These are phyloP conservation scores for Papilio aristodemus DNA, from an alignment of 1,140 invertebrate species.

Conservation along the genomic window DNA sequence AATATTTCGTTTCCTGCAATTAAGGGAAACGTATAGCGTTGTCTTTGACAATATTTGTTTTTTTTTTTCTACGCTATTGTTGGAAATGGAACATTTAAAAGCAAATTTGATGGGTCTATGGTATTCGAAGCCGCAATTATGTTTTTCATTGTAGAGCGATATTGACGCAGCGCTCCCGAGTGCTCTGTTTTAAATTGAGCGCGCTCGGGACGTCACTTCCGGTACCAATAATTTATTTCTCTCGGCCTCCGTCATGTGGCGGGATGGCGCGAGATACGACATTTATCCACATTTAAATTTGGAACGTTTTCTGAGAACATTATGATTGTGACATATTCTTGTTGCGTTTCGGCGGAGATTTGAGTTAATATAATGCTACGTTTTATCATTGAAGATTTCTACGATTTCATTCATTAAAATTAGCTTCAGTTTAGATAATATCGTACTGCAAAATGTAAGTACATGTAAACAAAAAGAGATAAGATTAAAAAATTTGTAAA, in stretches of 20 bases:
- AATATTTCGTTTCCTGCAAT: constrained; percentile 62
- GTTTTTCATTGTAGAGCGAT: constrained; percentile 40
- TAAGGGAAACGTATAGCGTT: constrained; percentile 49
- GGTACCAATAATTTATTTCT: constrained; percentile 77
- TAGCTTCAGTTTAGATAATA: neutral
- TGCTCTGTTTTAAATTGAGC: constrained; percentile 72
- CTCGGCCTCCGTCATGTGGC: constrained; percentile 68
- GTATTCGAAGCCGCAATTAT: constrained; percentile 39
- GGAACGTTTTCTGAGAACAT: constrained; percentile 69
- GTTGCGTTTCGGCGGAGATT: constrained; percentile 39
- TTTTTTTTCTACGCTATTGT: constrained; percentile 35
- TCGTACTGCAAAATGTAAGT: neutral
- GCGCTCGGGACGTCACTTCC: constrained; percentile 73
- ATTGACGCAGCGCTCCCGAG: constrained; percentile 47
- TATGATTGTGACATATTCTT: constrained; percentile 70
- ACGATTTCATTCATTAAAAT: constrained; percentile 28
- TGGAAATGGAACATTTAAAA: constrained; percentile 40
- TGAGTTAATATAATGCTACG: constrained; percentile 18
- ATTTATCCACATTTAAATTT: constrained; percentile 73
- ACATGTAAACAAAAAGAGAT: constrained; percentile 20
- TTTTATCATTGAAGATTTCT: constrained; percentile 8
- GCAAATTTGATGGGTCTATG: constrained; percentile 42
- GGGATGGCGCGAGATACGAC: constrained; percentile 70
- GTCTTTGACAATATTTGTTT: constrained; percentile 52
- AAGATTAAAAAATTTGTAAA: constrained; percentile 20